A percentile compares a stretch with the other conserved stretches of the same genome.
phyloP scores from a whole-genome alignment of 1,140 invertebrate species.

The Venturia canescens region DNA sequence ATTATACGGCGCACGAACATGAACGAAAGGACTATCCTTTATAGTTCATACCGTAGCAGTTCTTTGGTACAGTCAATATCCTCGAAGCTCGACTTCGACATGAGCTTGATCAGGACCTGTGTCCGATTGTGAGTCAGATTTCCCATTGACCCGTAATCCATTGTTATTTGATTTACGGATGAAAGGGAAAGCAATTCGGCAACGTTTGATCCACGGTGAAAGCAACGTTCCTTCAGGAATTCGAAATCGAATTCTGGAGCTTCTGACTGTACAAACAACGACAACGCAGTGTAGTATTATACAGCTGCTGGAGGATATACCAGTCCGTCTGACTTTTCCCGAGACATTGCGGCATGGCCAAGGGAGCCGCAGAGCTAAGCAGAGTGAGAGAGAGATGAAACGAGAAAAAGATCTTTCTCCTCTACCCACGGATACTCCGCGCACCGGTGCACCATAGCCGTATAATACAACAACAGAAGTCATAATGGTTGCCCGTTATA shows the following conservation, averaged over 20 bases:
- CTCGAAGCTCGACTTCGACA: neutral
- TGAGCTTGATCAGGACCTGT: neutral
- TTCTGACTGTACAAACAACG: neutral
- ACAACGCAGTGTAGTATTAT: neutral
- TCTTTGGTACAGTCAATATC: neutral
- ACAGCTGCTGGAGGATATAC: constrained; percentile 5
- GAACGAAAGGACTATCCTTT: neutral
- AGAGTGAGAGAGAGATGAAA: constrained; percentile 11
- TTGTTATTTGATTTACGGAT: neutral
- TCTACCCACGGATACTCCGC: constrained; percentile 9
- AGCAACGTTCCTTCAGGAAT: neutral
- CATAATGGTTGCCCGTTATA: constrained; percentile 58
- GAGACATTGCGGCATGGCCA: constrained; percentile 25
- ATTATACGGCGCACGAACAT: constrained; percentile 21
- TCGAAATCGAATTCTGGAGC: neutral
- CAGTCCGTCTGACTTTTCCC: constrained; percentile 19
- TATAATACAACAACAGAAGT: constrained; percentile 27
- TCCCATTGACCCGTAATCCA: no score
- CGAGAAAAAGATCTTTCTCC: constrained; percentile 23
- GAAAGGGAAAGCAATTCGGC: neutral
- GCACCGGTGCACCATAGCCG: constrained; percentile 1
- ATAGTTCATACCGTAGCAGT: neutral
- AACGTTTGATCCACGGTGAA: neutral
- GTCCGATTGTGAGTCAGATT: no score
- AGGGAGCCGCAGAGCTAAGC: neutral